Evolutionary conservation across 2,888 invertebrate species (phyloP).

Genomic region (Nephrotoma guestfalica): DNA sequence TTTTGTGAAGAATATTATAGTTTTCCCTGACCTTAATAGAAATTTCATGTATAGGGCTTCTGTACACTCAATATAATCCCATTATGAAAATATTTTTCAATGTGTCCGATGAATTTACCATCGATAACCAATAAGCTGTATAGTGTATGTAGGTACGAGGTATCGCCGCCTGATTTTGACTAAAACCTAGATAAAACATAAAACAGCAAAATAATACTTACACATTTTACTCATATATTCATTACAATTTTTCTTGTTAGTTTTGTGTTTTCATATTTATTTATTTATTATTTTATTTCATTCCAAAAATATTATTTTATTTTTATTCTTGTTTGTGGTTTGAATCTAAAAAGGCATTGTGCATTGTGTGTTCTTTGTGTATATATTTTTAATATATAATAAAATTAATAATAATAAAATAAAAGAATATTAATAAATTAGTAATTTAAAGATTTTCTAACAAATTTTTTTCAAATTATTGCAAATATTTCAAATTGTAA

Average conservation of each 20-base stretch:
- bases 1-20: background rate
- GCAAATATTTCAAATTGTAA: conserved; percentile 14
- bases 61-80: background rate
- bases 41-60: background rate
- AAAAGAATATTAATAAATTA: background rate
- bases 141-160: background rate
- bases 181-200: background rate
- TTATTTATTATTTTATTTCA: background rate
- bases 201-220: background rate
- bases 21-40: background rate
- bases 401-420: background rate
- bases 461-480: background rate
- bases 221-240: background rate
- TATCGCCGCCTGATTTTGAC: background rate
- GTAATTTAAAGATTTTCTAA: background rate
- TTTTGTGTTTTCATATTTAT: background rate
- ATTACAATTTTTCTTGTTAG: background rate
- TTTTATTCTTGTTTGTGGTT: conserved; percentile 4
- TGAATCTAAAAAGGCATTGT: conserved; percentile 5
- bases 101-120: background rate
- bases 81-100: background rate
- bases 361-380: conserved; percentile 7
- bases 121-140: background rate
- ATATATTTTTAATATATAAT: background rate
- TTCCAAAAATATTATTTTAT: background rate